Percentiles rank a stretch among this genome's conserved stretches.
Evolutionary conservation across 2,797 vertebrate species (phyloP).

Genomic region (Chelon auratus): DNA sequence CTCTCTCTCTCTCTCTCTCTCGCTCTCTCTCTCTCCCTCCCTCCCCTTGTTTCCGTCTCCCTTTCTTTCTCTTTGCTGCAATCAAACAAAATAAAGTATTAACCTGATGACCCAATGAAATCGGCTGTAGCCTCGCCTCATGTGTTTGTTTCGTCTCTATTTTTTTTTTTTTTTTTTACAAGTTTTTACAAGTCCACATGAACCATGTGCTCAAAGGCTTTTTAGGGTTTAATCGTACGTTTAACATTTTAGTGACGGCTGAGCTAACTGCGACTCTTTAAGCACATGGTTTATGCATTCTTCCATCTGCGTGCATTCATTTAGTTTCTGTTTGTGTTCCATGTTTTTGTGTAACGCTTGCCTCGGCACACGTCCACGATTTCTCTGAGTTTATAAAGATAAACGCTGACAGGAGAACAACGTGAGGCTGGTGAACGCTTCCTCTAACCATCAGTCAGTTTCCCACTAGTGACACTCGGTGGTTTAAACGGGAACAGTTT

Average conservation of each 20-base stretch:
- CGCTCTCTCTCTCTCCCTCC: constrained; percentile 32
- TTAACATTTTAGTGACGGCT: too few relatives aligned
- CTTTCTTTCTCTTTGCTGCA: constrained; percentile 87
- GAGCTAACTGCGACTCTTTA: too few relatives aligned
- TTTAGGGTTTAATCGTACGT: too few relatives aligned
- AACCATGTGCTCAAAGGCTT: too few relatives aligned
- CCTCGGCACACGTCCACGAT: background rate
- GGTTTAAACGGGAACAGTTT: constrained; percentile 39
- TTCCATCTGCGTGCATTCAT: background rate
- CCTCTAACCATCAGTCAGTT: constrained; percentile 4
- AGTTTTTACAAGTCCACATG: background rate
- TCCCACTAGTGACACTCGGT: constrained; percentile 67
- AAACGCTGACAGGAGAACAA: background rate
- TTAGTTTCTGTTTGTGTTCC: background rate
- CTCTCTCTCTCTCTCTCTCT: constrained; percentile 63
- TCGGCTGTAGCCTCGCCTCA: constrained; percentile 49
- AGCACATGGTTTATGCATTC: too few relatives aligned
- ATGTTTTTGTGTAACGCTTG: background rate
- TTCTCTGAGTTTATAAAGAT: background rate
- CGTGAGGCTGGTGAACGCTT: constrained; percentile 21
- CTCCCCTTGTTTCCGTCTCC: constrained; percentile 75
- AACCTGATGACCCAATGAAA: constrained; percentile 87
- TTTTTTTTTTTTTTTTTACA: too few relatives aligned
- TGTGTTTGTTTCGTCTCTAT: constrained; percentile 21
- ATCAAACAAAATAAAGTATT: constrained; percentile 92